Evolutionary conservation across 2,888 invertebrate genomes (phyloP).

Genomic region (Dryocosmus kuriphilus): DNA sequence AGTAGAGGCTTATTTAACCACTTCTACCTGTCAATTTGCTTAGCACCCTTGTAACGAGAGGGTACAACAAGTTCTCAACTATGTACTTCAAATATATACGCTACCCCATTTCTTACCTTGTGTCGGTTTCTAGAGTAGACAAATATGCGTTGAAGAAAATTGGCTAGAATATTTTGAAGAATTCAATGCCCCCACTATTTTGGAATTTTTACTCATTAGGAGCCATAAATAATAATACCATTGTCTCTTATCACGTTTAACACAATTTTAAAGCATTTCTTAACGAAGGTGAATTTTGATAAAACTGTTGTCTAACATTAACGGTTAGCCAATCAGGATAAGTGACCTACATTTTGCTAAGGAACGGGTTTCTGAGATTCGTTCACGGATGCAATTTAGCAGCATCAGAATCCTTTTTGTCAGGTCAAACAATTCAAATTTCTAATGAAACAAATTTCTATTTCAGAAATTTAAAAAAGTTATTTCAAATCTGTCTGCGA

Average conservation of each 20-base stretch:
- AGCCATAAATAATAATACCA: not conserved
- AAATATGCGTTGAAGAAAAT: no score
- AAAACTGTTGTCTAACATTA: not conserved
- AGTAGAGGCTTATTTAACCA: not conserved
- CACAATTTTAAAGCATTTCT: not conserved
- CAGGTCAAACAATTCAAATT: not conserved
- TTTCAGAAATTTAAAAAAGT: not conserved
- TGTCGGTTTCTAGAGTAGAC: no score
- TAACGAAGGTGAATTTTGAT: not conserved
- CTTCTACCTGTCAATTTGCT: not conserved
- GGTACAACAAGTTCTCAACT: no score
- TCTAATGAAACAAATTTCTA: no score
- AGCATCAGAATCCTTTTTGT: not conserved
- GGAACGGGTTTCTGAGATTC: conserved; percentile 54
- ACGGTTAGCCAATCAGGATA: not conserved
- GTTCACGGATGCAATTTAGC: not conserved
- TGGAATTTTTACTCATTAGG: not conserved
- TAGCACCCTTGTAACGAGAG: not conserved
- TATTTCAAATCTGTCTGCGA: not conserved
- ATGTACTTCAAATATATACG: not conserved
- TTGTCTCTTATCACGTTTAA: not conserved
- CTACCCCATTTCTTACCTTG: not conserved
- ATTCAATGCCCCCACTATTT: no score
- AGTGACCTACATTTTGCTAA: conserved; percentile 56
- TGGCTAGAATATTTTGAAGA: no score